phyloP scores from a whole-genome alignment of 2,113 vertebrate species.

The Indri indri region DNA sequence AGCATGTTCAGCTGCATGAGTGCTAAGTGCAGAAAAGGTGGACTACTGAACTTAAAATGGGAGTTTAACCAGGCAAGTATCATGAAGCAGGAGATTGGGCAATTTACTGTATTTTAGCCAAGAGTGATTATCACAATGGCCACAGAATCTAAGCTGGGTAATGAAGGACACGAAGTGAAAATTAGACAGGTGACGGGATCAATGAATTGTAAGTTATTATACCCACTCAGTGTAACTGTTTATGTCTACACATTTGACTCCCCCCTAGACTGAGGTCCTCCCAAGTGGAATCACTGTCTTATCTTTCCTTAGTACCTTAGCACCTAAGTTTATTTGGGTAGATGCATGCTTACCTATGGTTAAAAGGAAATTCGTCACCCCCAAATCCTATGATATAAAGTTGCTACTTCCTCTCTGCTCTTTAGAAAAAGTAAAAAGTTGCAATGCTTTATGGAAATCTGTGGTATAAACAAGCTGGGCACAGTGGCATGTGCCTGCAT shows the following conservation, averaged over 20 bases:
- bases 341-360: not conserved
- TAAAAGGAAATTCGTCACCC: not conserved
- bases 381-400: not conserved
- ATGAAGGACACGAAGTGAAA: not conserved
- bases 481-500: not conserved
- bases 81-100: not conserved
- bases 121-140: not conserved
- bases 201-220: not conserved
- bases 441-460: not conserved
- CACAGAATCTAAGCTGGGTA: not conserved
- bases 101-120: not conserved
- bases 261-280: not conserved
- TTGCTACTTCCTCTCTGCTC: not conserved
- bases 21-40: not conserved
- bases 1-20: not conserved
- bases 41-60: not conserved
- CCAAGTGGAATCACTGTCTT: not conserved
- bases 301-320: not conserved
- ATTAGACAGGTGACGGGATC: not conserved
- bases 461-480: not conserved
- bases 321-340: not conserved
- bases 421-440: slow-evolving; percentile 25
- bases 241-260: not conserved
- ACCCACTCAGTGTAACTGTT: not conserved
- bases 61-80: not conserved